phyloP scores from a whole-genome alignment of 2,113 vertebrate species.

The Spea bombifrons region DNA sequence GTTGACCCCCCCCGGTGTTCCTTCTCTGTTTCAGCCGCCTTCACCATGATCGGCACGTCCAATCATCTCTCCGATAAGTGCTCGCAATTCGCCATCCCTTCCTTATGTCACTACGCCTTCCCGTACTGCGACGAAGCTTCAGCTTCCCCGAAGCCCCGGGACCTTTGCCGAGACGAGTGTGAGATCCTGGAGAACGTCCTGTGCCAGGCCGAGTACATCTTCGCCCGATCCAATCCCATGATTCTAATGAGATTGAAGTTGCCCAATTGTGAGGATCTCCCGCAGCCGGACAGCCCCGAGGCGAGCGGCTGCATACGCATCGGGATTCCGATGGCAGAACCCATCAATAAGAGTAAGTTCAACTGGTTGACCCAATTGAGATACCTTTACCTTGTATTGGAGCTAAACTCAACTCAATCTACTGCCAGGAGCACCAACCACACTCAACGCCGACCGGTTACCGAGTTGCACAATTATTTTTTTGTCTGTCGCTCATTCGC shows the following conservation, averaged over 20 bases:
- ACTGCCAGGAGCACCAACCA: fast-evolving
- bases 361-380: fast-evolving
- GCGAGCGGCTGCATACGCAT: conserved; percentile 90
- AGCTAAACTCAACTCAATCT: fast-evolving
- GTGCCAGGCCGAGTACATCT: conserved; percentile 97
- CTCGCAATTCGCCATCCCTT: conserved; percentile 96
- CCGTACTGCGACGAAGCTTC: conserved; percentile 90
- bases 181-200: conserved; percentile 96
- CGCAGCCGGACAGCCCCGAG: conserved; percentile 81
- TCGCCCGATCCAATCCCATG: conserved; percentile 92
- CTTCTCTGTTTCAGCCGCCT: conserved; percentile 77
- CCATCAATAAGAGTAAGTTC: conserved; percentile 92
- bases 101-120: conserved; percentile 96
- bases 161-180: conserved; percentile 94
- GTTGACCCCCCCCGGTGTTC: no score
- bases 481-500: not conserved
- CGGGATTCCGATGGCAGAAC: conserved; percentile 93
- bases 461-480: not conserved
- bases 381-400: not conserved
- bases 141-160: conserved; percentile 79
- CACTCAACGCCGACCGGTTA: fast-evolving
- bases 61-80: conserved; percentile 96
- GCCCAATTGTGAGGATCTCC: conserved; percentile 95
- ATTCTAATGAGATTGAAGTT: conserved; percentile 94
- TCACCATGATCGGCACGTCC: conserved; percentile 98